These are phyloP conservation scores for Calameuta filiformis DNA, from an alignment of 2,888 invertebrate genomes.

Conservation along the genomic window DNA sequence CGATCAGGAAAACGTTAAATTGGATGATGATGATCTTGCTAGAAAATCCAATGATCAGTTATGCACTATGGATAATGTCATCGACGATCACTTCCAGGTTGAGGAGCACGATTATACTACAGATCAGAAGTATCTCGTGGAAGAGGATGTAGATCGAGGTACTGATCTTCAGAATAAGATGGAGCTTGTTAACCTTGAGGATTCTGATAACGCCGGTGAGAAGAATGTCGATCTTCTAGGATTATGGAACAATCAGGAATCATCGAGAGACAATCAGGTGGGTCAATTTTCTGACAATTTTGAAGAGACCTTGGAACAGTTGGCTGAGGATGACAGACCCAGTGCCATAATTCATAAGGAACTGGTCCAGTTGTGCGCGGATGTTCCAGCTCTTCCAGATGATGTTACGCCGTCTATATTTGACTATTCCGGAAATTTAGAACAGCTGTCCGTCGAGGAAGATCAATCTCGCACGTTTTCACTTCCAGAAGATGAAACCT, in stretches of 20 bases:
- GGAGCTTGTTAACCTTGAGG: not conserved
- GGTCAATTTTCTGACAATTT: constrained; percentile 48
- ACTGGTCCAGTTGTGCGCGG: not conserved
- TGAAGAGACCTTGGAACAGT: constrained; percentile 12
- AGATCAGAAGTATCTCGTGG: constrained; percentile 1
- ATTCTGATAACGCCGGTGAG: not conserved
- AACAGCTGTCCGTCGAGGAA: not conserved
- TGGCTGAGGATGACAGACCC: not conserved
- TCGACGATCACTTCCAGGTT: not conserved
- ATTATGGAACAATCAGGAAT: constrained; percentile 29
- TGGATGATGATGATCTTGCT: constrained; percentile 11
- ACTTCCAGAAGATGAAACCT: not conserved
- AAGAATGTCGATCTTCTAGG: constrained; percentile 21
- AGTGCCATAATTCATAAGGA: not conserved
- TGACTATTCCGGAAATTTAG: not conserved
- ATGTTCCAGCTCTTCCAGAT: not conserved
- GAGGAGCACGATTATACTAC: not conserved
- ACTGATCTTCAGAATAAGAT: not conserved
- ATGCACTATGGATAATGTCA: not conserved
- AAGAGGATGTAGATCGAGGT: constrained; percentile 10
- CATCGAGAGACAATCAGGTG: constrained; percentile 17
- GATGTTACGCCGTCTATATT: not conserved
- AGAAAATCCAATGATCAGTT: constrained; percentile 16
- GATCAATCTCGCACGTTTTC: not conserved
- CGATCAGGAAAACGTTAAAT: constrained; percentile 2